Percentiles rank a stretch among this genome's conserved stretches.
These are phyloP conservation scores for Panurus biarmicus DNA, from an alignment of 2,113 vertebrate species.

Conservation along the genomic window DNA sequence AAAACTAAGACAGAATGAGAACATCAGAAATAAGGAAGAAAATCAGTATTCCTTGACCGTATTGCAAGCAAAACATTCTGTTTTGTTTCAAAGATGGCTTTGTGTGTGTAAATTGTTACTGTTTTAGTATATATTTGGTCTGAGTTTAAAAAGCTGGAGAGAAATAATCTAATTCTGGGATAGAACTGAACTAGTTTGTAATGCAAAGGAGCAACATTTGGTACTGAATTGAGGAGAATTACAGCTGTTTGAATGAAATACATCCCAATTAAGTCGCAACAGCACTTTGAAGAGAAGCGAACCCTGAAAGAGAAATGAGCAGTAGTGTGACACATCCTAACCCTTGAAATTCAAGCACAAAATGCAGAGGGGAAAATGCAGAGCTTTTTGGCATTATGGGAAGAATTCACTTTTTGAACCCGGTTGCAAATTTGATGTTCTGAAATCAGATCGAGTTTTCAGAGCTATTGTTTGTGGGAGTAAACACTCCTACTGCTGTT, in stretches of 20 bases:
- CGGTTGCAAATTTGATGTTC: background rate
- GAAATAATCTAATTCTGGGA: background rate
- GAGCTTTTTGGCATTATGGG: background rate
- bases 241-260: background rate
- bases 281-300: background rate
- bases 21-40: background rate
- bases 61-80: background rate
- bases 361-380: background rate
- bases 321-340: background rate
- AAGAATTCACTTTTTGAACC: background rate
- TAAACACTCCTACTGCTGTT: background rate
- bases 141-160: background rate
- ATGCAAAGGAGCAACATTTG: background rate
- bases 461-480: background rate
- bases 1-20: constrained; percentile 58
- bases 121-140: background rate
- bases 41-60: background rate
- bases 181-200: background rate
- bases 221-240: background rate
- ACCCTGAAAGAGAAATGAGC: background rate
- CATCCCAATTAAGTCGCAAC: background rate
- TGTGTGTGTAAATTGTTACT: background rate
- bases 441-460: background rate
- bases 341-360: background rate
- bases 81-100: background rate